These are phyloP conservation scores for Drosophila kohkoa DNA, from an alignment of 1,140 invertebrate genomes.

Conservation along the genomic window DNA sequence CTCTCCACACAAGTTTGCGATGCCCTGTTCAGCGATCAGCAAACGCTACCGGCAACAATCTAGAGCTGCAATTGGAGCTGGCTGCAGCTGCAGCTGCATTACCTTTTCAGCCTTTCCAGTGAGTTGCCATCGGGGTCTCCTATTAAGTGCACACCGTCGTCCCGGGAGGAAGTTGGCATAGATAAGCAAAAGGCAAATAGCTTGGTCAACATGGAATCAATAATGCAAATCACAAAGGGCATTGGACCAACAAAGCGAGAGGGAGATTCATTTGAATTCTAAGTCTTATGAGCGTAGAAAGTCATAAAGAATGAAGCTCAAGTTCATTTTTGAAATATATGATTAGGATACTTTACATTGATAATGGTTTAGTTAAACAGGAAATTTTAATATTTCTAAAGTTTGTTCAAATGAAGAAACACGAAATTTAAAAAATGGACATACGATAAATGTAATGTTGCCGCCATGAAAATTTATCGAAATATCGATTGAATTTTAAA, in stretches of 20 bases:
- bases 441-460: too few species aligned
- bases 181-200: conserved; percentile 71
- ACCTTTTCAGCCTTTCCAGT: not conserved
- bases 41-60: conserved; percentile 76
- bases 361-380: too few species aligned
- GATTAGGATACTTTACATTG: too few species aligned
- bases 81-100: conserved; percentile 27
- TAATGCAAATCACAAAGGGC: conserved; percentile 34
- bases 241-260: not conserved
- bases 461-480: too few species aligned
- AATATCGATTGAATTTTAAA: too few species aligned
- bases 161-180: conserved; percentile 63
- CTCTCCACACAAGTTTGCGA: not conserved
- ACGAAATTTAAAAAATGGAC: too few species aligned
- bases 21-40: conserved; percentile 50
- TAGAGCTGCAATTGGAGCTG: conserved; percentile 43
- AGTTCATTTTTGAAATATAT: too few species aligned
- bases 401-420: too few species aligned
- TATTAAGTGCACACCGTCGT: conserved; percentile 54
- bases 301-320: too few species aligned
- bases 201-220: conserved; percentile 53
- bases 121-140: conserved; percentile 15
- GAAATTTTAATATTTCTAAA: too few species aligned
- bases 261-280: not conserved
- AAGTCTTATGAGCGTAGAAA: not conserved